Base-by-base conservation (phyloP, 2,888 invertebrate species). In the Drosophila nigricruria region DNA sequence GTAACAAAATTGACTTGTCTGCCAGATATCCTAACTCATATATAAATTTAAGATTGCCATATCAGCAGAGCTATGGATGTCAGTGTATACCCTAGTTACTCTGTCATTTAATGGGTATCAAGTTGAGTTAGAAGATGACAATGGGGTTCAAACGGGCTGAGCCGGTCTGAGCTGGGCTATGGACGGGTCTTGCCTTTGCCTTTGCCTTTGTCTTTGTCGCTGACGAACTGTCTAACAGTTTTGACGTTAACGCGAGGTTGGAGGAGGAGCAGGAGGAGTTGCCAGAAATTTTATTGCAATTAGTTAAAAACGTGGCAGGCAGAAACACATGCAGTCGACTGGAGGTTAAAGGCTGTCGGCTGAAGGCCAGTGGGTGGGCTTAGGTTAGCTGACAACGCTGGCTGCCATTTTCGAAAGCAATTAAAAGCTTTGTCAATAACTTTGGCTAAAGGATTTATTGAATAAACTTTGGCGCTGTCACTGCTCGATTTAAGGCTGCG, bases 341-440 rank as follows among this genome's bases (percentile, higher is more conserved):
- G 12, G 52, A 6, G 47, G n/a, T n/a, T 4, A 5, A 6, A 23
- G 18, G 30, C n/a, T 1, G 16, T 10, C 9, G 20, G 14, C 3
- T 16, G 45, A 3, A 45, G 70, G 30, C 12, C 18, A 27, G 45
- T 42, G 20, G 42, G 42, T 12, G 20, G n/a, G 25, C 47, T 49
- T 47, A 45, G 16, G 25, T n/a, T 42, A 32, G 63, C 43, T 53
- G 36, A 34, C 40, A 18, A 6, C 47, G 47, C 47, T 9, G 36
- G 64, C 30, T 52, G 43, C 16, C 50, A 63, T 56, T 80, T 78
- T 80, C 69, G 58, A 71, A 81, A 79, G 81, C 81, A 81, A 81
- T 81, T 81, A 79, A 79, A 77, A 79, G 77, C 79, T 77, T 81
- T 81, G 81, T 73, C 76, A 77, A 76, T 75, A 78, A 73, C 78